Percentiles rank a stretch among this genome's conserved stretches.
Evolutionary conservation across 2,797 vertebrate species (phyloP).

Genomic region (Vespertilio murinus): DNA sequence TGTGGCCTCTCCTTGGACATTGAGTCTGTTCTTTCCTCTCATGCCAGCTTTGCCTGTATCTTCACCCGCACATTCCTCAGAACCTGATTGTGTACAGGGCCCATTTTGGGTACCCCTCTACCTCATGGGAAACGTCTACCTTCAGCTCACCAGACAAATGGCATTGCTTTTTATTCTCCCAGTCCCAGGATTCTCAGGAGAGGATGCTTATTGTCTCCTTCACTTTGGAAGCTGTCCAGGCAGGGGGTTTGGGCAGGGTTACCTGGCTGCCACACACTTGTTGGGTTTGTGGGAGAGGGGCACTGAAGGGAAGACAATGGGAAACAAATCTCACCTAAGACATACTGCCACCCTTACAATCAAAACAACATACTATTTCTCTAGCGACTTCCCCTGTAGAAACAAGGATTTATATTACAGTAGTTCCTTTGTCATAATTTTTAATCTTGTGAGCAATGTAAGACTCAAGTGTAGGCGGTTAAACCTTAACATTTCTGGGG

Average conservation of each 20-base stretch:
- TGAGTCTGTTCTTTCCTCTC: not conserved
- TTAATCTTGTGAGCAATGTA: not conserved
- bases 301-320: not conserved
- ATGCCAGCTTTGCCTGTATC: not conserved
- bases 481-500: not conserved
- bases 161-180: not conserved
- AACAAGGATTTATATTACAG: not conserved
- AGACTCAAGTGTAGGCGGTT: not conserved
- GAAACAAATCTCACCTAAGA: not conserved
- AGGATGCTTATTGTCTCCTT: not conserved
- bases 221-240: not conserved
- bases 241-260: not conserved
- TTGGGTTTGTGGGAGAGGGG: not conserved
- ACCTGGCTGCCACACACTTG: not conserved
- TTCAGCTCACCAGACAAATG: not conserved
- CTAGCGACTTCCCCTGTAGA: not conserved
- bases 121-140: not conserved
- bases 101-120: not conserved
- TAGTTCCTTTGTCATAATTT: not conserved
- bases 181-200: not conserved
- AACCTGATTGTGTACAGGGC: not conserved
- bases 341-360: not conserved
- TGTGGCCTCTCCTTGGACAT: not conserved
- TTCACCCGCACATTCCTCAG: not conserved
- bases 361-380: not conserved